phyloP scores from a whole-genome alignment of 2,797 vertebrate species.

The Morus bassanus region DNA sequence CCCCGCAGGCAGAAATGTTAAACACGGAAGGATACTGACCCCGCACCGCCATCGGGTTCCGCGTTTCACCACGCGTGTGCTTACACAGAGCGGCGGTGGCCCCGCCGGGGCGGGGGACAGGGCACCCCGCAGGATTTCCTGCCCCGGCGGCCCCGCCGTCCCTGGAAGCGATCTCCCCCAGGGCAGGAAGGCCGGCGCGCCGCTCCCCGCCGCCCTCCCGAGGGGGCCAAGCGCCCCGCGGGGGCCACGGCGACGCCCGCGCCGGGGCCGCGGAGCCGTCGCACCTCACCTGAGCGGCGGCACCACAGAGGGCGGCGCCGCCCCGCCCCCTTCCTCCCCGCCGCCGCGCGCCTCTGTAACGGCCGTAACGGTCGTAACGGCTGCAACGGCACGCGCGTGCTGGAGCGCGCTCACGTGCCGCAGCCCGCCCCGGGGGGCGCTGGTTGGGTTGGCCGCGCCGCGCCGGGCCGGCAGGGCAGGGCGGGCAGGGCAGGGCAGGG shows the following conservation, averaged over 20 bases:
- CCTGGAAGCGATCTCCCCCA: background rate
- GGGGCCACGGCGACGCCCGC: rapidly evolving
- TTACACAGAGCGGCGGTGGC: background rate
- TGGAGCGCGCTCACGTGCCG: background rate
- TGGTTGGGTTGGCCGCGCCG: background rate
- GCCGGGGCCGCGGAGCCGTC: background rate
- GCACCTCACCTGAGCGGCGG: background rate
- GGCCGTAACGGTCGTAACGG: background rate
- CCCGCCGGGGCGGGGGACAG: rapidly evolving
- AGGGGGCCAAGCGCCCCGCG: too few relatives aligned
- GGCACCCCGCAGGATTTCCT: background rate
- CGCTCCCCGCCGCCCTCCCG: background rate
- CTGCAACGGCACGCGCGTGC: background rate
- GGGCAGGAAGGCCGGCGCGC: background rate
- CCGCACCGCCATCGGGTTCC: rapidly evolving
- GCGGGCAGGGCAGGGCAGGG: background rate
- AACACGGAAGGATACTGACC: too few relatives aligned
- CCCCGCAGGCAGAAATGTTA: background rate
- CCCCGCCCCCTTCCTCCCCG: background rate
- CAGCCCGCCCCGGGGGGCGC: background rate
- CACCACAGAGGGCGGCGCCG: background rate
- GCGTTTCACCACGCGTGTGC: rapidly evolving
- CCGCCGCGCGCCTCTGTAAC: background rate
- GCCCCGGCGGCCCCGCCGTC: background rate
- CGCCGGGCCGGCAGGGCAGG: background rate